Conservation (phyloP, 2,797 vertebrate genomes). For the Spondyliosoma cantharus region DNA sequence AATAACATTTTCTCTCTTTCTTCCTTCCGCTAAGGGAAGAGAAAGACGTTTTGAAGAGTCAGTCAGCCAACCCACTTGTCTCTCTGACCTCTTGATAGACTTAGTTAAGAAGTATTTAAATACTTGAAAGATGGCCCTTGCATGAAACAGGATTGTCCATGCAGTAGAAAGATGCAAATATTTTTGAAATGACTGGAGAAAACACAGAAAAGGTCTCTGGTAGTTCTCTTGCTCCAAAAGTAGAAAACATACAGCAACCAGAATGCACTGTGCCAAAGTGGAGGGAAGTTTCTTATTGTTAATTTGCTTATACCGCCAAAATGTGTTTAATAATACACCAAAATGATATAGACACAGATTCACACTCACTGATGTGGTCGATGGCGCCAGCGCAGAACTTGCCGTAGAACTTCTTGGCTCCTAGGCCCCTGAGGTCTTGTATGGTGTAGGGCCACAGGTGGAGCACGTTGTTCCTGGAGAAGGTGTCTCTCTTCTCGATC, state of each 20-base stretch:
- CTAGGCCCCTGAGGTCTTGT: slow-evolving; percentile 93
- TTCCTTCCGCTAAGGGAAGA: background rate
- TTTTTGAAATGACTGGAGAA: too few relatives aligned
- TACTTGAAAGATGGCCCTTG: too few relatives aligned
- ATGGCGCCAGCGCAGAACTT: slow-evolving; percentile 98
- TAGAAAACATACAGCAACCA: too few relatives aligned
- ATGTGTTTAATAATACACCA: background rate
- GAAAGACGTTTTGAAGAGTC: background rate
- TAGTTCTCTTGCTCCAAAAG: too few relatives aligned
- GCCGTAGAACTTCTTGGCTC: slow-evolving; percentile 98
- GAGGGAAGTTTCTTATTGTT: too few relatives aligned
- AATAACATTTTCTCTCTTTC: background rate
- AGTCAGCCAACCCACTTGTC: background rate
- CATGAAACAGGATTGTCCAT: too few relatives aligned
- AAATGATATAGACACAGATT: background rate
- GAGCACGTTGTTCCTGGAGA: slow-evolving; percentile 98
- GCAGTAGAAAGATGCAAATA: too few relatives aligned
- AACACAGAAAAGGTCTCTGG: too few relatives aligned
- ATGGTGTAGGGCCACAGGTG: slow-evolving; percentile 99
- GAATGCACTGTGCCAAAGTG: too few relatives aligned
- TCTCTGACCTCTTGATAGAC: background rate
- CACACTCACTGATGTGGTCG: slow-evolving; percentile 97
- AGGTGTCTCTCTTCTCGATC: slow-evolving; percentile 96
- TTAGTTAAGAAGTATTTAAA: background rate
- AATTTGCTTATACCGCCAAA: too few relatives aligned